Conservation (phyloP, 2,113 vertebrate species). For the Gobiocypris rarus region DNA sequence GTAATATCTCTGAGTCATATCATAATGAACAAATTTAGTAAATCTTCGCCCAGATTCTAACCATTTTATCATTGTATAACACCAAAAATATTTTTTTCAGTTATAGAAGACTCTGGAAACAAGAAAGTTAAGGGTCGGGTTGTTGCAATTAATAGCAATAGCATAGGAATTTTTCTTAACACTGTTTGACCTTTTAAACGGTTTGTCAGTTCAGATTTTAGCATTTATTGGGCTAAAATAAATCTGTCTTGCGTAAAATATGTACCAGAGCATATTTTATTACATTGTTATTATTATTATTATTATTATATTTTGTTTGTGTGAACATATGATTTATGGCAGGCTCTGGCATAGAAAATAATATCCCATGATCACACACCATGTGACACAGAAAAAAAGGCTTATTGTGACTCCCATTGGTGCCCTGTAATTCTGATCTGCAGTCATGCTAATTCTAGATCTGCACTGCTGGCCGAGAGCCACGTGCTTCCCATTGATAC, state of each 20-base stretch:
- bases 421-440: background rate
- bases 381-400: conserved; percentile 60
- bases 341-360: conserved; percentile 31
- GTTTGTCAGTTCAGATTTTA: background rate
- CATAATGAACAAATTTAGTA: background rate
- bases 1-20: conserved; percentile 4
- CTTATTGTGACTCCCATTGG: conserved; percentile 5
- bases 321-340: conserved; percentile 59
- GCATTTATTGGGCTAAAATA: conserved; percentile 49
- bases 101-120: background rate
- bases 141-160: too few species aligned
- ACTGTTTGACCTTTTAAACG: background rate
- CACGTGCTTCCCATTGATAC: background rate
- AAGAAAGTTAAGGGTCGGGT: background rate
- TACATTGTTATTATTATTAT: too few species aligned
- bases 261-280: background rate
- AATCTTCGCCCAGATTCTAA: background rate
- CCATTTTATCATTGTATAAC: background rate
- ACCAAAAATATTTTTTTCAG: background rate
- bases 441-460: conserved; percentile 24
- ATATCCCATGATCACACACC: conserved; percentile 66
- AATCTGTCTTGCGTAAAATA: too few species aligned
- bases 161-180: background rate
- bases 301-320: background rate
- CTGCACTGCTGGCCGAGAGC: background rate